Conservation (phyloP, 2,113 vertebrate species). For the Nesogale talazaci region DNA sequence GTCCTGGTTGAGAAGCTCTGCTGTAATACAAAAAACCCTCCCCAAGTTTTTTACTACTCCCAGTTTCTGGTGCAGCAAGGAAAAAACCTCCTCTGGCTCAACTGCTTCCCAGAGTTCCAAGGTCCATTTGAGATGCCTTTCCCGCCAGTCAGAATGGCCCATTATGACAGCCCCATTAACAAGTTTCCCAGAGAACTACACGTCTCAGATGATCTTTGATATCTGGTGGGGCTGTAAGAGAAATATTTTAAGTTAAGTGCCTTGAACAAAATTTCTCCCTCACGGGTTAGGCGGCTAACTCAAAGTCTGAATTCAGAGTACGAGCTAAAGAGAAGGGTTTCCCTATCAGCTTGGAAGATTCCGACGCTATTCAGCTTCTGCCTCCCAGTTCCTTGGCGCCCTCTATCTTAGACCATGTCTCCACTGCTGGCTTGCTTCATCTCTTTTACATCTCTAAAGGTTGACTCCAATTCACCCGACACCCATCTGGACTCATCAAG, state of each 20-base stretch:
- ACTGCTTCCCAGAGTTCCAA: background rate
- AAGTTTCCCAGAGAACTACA: slow-evolving; percentile 7
- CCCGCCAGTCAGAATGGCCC: background rate
- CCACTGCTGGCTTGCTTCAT: background rate
- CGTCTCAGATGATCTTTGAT: background rate
- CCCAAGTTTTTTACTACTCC: slow-evolving; percentile 35
- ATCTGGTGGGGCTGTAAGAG: background rate
- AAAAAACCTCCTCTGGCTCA: background rate
- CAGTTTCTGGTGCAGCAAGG: slow-evolving; percentile 21
- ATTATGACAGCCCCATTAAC: slow-evolving; percentile 3
- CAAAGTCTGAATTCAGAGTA: background rate
- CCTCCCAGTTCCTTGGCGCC: background rate
- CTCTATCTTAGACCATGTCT: background rate
- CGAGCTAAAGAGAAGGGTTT: background rate
- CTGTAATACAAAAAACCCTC: slow-evolving; percentile 24
- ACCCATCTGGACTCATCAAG: background rate
- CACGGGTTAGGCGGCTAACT: background rate
- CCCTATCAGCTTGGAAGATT: background rate
- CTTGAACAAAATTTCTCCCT: no score
- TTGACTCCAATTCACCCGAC: background rate
- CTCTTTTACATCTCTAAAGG: background rate
- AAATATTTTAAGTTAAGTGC: background rate
- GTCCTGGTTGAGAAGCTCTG: background rate
- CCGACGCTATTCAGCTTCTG: background rate
- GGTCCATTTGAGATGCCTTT: background rate